A percentile compares a stretch with the other conserved stretches of the same genome.
These are phyloP conservation scores for Hippopotamyrus pictus DNA, from an alignment of 2,797 vertebrate species.

Conservation along the genomic window DNA sequence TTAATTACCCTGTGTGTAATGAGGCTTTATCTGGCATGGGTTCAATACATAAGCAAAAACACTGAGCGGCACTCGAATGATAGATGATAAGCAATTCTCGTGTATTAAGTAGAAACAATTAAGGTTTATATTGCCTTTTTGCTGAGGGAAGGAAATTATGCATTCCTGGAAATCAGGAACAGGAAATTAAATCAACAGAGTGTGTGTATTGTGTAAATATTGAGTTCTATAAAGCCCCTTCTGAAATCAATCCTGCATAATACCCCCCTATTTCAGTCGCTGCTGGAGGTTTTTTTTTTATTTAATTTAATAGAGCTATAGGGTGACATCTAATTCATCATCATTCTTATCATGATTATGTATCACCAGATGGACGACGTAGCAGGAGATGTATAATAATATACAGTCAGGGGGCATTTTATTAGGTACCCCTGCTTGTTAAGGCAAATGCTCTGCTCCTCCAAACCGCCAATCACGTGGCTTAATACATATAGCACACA, in stretches of 20 bases:
- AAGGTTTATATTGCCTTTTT: neutral
- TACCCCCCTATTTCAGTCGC: neutral
- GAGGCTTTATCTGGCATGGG: neutral
- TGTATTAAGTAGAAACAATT: neutral
- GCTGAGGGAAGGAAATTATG: neutral
- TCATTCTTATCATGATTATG: neutral
- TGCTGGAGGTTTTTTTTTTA: neutral
- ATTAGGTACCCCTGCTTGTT: neutral
- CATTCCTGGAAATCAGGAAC: constrained; percentile 15
- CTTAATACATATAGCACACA: neutral
- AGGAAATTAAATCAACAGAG: constrained; percentile 19
- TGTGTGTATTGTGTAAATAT: neutral
- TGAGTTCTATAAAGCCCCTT: neutral
- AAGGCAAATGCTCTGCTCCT: neutral
- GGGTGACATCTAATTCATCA: neutral
- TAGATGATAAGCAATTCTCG: neutral
- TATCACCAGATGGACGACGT: neutral
- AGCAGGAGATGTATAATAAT: neutral
- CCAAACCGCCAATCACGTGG: neutral
- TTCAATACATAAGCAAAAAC: neutral
- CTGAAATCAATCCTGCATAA: neutral
- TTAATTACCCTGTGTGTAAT: neutral
- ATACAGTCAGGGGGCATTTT: neutral
- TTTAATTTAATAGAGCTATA: neutral
- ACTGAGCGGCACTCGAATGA: neutral